A percentile compares a stretch with the other conserved stretches of the same genome.
These are phyloP conservation scores for Netelia inedita DNA, from an alignment of 2,888 invertebrate genomes.

Conservation along the genomic window DNA sequence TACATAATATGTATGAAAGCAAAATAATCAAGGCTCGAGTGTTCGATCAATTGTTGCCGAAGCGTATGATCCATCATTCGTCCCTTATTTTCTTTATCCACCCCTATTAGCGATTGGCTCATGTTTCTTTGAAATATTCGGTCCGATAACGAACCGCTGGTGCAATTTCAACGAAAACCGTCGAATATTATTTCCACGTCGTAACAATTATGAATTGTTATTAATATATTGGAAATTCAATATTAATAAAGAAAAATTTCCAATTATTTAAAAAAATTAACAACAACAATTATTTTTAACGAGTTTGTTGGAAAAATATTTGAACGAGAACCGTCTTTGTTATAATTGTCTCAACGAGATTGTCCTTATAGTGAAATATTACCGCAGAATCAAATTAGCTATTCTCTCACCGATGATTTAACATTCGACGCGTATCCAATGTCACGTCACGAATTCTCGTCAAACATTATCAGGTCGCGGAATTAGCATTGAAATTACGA, in stretches of 20 bases:
- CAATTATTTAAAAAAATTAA: not conserved
- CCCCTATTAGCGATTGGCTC: not conserved
- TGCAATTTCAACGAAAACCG: not conserved
- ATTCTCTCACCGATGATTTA: slow-evolving; percentile 13
- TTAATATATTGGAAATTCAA: not conserved
- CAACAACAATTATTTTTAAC: not conserved
- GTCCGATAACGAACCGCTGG: not conserved
- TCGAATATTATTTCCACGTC: not conserved
- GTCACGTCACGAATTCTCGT: slow-evolving; percentile 26
- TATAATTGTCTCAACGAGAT: too few relatives aligned
- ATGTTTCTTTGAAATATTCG: not conserved
- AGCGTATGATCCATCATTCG: slow-evolving; percentile 27
- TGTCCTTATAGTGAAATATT: not conserved
- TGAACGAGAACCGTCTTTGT: too few relatives aligned
- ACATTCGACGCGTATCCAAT: slow-evolving; percentile 14
- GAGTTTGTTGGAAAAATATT: not conserved
- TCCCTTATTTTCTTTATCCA: slow-evolving; percentile 1
- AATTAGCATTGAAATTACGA: slow-evolving; percentile 74
- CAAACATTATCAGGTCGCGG: slow-evolving; percentile 41
- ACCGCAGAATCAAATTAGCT: not conserved
- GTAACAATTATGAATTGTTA: not conserved
- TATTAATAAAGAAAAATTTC: not conserved
- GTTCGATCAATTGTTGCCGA: slow-evolving; percentile 45
- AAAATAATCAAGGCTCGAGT: slow-evolving; percentile 5
- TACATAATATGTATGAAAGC: slow-evolving; percentile 11